Conservation (phyloP, 2,888 invertebrate genomes). For the Xestoiulus laeticollis region DNA sequence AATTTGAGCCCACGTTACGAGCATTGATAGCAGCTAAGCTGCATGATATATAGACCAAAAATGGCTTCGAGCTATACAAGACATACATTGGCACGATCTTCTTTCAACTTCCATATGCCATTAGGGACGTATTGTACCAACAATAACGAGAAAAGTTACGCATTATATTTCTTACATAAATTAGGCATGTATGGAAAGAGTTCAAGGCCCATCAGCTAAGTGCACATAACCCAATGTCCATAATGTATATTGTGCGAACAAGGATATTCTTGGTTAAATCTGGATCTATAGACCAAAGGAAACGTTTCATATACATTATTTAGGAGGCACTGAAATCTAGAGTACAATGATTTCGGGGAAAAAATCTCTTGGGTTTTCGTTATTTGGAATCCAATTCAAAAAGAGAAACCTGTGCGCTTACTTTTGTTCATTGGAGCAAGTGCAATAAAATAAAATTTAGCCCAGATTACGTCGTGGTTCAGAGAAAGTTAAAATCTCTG, state of each 20-base stretch:
- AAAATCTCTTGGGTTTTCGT: too few species aligned
- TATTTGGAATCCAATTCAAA: too few species aligned
- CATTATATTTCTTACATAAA: slow-evolving; percentile 31
- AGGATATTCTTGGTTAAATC: not conserved
- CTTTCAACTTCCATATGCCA: slow-evolving; percentile 8
- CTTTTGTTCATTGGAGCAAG: too few species aligned
- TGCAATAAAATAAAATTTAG: too few species aligned
- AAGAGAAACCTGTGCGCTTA: too few species aligned
- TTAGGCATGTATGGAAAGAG: not conserved
- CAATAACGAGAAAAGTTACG: slow-evolving; percentile 39
- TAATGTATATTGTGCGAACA: not conserved
- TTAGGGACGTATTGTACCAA: slow-evolving; percentile 31
- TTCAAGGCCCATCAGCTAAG: not conserved
- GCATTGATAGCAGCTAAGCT: slow-evolving; percentile 39
- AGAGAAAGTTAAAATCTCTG: too few species aligned
- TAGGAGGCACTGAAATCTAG: too few species aligned
- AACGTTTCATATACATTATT: too few species aligned
- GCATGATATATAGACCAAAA: slow-evolving; percentile 32
- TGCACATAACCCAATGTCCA: not conserved
- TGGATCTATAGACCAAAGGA: not conserved
- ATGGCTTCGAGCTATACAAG: slow-evolving; percentile 3
- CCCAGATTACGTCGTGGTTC: too few species aligned
- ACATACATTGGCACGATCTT: not conserved
- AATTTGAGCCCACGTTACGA: slow-evolving; percentile 41
- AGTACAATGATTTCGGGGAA: too few species aligned